Evolutionary conservation across 2,888 invertebrate genomes (phyloP).

Genomic region (Drosophila dives): DNA sequence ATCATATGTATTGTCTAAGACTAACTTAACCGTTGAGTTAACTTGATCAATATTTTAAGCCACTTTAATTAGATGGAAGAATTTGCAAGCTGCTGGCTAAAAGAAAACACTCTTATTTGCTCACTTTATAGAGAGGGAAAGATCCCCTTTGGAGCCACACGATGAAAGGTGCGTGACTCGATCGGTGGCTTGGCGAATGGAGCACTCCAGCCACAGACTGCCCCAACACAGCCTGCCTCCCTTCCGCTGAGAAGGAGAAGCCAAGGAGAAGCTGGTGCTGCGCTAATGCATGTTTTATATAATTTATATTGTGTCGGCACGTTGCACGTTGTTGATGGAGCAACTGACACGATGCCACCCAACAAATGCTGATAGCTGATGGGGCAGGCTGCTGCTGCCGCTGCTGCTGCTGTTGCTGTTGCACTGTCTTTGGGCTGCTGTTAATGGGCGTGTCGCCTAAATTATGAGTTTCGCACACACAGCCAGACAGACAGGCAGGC

Average conservation of each 20-base stretch:
- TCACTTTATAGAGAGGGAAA: not conserved
- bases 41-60: not conserved
- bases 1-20: too few species aligned
- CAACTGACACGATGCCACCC: conserved; percentile 79
- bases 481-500: conserved; percentile 10
- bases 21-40: not conserved
- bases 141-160: not conserved
- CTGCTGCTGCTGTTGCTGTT: conserved; percentile 6
- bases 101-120: not conserved
- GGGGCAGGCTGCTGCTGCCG: conserved; percentile 3
- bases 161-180: conserved; percentile 62
- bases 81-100: not conserved
- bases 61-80: not conserved
- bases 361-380: conserved; percentile 39
- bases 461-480: conserved; percentile 81
- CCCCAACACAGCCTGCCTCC: too few species aligned
- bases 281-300: conserved; percentile 68
- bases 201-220: not conserved
- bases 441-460: conserved; percentile 78
- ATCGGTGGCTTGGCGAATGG: conserved; percentile 26
- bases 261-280: conserved; percentile 15
- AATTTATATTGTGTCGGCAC: conserved; percentile 82
- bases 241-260: not conserved
- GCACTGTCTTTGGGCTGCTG: conserved; percentile 54
- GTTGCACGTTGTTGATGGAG: conserved; percentile 72